Conservation (phyloP, 37 sponge, comb jelly and placozoan species). For the Chondrilla cf. caribensis region DNA sequence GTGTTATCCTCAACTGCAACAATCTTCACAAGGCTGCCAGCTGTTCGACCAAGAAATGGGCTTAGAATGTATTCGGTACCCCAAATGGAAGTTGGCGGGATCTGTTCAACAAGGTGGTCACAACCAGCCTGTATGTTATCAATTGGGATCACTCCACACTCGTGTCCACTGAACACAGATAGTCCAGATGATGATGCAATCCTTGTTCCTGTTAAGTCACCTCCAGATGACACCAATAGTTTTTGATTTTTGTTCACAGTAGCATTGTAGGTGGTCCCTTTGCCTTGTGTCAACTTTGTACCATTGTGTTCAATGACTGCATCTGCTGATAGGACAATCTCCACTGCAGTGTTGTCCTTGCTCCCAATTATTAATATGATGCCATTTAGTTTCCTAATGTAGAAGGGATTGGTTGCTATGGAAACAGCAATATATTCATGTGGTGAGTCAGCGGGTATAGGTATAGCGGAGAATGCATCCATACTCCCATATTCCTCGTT, state of each 20-base stretch:
- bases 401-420: not conserved
- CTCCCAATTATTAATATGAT: not conserved
- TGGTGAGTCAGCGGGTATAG: too few species aligned
- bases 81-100: not conserved
- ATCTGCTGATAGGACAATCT: not conserved
- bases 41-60: not conserved
- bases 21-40: not conserved
- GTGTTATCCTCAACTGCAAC: not conserved
- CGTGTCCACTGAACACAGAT: conserved; percentile 18
- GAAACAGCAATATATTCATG: not conserved
- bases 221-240: not conserved
- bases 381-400: not conserved
- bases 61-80: not conserved
- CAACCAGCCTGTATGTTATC: not conserved
- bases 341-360: not conserved
- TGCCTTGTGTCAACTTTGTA: too few species aligned
- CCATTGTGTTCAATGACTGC: too few species aligned
- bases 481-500: conserved; percentile 8
- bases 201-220: conserved; percentile 1
- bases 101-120: conserved; percentile 20
- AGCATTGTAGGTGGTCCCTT: not conserved
- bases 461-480: conserved; percentile 10
- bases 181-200: not conserved
- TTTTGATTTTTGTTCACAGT: not conserved
- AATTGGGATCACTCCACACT: not conserved